Conservation (phyloP, 2,797 vertebrate species). For the Amblyopsis hoosieri region DNA sequence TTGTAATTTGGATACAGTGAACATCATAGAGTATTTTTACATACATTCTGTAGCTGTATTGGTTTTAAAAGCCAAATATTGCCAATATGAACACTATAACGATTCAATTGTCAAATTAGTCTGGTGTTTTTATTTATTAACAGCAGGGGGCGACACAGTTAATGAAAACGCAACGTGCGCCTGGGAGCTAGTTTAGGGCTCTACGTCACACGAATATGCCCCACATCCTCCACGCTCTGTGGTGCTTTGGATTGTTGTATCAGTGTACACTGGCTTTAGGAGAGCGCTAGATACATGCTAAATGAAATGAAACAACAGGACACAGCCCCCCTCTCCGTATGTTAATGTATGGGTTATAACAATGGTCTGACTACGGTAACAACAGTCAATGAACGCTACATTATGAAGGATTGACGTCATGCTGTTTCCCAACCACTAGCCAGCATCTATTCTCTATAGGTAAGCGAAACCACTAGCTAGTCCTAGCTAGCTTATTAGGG, state of each 20-base stretch:
- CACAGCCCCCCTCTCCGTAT: background rate
- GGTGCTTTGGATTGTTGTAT: constrained; percentile 16
- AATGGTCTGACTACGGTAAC: no score
- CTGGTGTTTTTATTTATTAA: background rate
- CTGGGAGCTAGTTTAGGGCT: background rate
- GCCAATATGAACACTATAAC: no score
- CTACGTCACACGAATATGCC: constrained; percentile 33
- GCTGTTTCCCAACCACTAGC: constrained; percentile 5
- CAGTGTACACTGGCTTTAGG: background rate
- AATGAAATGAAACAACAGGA: background rate
- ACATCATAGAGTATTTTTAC: no score
- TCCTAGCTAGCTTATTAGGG: background rate
- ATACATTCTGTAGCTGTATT: no score
- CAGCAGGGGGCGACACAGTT: constrained; percentile 23
- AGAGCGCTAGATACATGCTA: background rate
- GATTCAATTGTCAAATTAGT: no score
- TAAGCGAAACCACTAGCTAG: constrained; percentile 54
- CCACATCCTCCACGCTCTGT: constrained; percentile 21
- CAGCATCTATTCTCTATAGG: constrained; percentile 43
- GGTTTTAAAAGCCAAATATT: no score
- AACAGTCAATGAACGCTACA: no score
- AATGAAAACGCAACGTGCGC: background rate
- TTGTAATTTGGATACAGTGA: no score
- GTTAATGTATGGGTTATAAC: background rate
- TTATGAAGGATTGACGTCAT: constrained; percentile 32